Base-by-base conservation (phyloP, 2,797 vertebrate genomes). In the Gephyroberyx darwinii region DNA sequence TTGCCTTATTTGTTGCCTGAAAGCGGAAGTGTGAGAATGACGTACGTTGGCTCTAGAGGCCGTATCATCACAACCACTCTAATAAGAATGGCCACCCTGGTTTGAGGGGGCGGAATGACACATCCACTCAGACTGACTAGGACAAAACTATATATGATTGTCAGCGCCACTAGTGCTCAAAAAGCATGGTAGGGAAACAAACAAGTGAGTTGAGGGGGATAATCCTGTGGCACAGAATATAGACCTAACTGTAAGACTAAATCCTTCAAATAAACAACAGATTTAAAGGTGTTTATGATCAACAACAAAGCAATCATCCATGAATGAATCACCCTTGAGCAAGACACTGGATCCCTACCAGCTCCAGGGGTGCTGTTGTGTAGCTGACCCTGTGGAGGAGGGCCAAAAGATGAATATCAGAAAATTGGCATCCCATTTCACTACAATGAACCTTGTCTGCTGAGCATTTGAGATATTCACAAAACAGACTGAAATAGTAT, bases 1-100 rank as follows among this genome's bases (percentile, higher is more conserved):
- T 55, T 66, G 13, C 68, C 73, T 70, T 73, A 7, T 78, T 82
- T 83, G 69, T 30, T 71, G 58, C 14, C 16, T 74, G 19, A 55
- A 56, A 80, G 37, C 45, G 39, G 65, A 83, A 83, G 16, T 60
- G 78, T 69, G 71, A 83, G 30, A 75, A 31, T 89, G 89, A 90
- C 77, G 86, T 67, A 87, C 75, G 81, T 81, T 26, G 10, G 19
- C 70, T 9, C 30, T 26, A 52, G 35, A 14, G 45, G 39, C 12
- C 16, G 4, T 1, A 53, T 31, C 59, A 19, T 35, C 8, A 12
- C 39, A 48, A 30, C 57, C 58, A 70, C 33, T 43, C 5, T 48
- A 45, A 67, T 71, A 60, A 47, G 5, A 43, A 62, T 76, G 80
- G 73, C 63, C 83, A 86, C 56, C 84, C 80, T 5, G 1, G 13